Base-by-base conservation (phyloP, 2,888 invertebrate genomes). In the Microplitis manilae region DNA sequence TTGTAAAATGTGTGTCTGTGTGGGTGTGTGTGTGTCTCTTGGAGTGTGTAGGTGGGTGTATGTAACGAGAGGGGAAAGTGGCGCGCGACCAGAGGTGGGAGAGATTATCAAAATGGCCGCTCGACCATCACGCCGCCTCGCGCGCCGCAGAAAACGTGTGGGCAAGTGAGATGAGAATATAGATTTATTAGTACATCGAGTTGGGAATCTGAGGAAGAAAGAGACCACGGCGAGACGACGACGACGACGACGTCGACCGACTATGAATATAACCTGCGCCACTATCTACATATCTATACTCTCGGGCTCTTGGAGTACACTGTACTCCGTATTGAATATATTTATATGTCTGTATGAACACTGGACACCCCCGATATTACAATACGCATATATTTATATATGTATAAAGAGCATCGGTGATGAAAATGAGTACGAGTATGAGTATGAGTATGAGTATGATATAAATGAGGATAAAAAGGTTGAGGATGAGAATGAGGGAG, bases 21-120 rank as follows among this genome's bases (percentile, higher is more conserved):
- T 69, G 75, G 78, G 78, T 2, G 30, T 30, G 30, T 30, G 20
- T 65, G 80, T 74, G 72, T 69, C 38, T 59, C 71, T 2, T 30
- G 0, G 0, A 30, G 30, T 64, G 77, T 69, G 75, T 77, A 77
- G 78, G 78, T 30, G 30, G 2, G 30, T 30, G 30, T 30, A 30
- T 30, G 79, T 79, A 61, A 80, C 73, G 79, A 85, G 80, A 78
- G 81, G 80, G 77, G 77, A 72, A 80, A 78, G 81, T 80, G 81
- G 77, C 81, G 81, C 79, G 81, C 81, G 81, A 77, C 64, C 15
- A 65, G 76, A 81, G 84, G 88, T 86, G 86, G 88, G 88, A 86
- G 87, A 86, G 87, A 87, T 88, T 86, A 88, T 88, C 88, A 88
- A 88, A 88, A 88, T 88, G 88, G 88, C 88, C 87, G 88, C 87